Base-by-base conservation (phyloP, 2,797 vertebrate species). In the Parambassis ranga region DNA sequence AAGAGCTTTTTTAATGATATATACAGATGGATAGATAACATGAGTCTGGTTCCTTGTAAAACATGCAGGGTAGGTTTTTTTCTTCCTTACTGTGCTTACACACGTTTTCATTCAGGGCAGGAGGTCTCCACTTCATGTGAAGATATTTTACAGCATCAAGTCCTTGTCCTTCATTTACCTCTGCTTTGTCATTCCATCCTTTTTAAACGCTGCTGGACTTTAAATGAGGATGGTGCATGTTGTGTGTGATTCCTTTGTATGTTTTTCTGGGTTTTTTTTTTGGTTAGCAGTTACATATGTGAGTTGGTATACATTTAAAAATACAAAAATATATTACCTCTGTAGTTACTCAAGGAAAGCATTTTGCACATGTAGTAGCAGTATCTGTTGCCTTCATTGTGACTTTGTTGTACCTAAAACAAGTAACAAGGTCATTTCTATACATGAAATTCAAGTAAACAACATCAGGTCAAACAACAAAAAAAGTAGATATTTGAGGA, bases 361-460 rank as follows among this genome's bases (percentile, higher is more conserved):
- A 78, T 89, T n/a, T 85, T 88, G 80, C 87, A 90, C 87, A 84
- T 72, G 71, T 84, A 80, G 82, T 85, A 82, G 79, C 82, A 79
- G 77, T 77, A 81, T 89, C 82, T 57, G 86, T 89, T 85, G 88
- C 78, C 87, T 90, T 89, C 89, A 91, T 85, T 79, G 84, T 85
- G 84, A 89, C 81, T 86, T 82, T 84, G 87, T 86, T 90, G 87
- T 90, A 91, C 82, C 81, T 90, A 74, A 89, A 79, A 82, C 73
- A 87, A 75, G 80, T 80, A 91, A 89, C 86, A 88, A 86, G 90
- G 90, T 92, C 84, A 84, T 89, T 91, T 82, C 75, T 79, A 71
- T 80, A 88, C 85, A 91, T 82, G 78, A 92, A 89, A 91, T 94
- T 95, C 92, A 94, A 94, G 93, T 93, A 94, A 91, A 90, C 79